A percentile compares a stretch with the other conserved stretches of the same genome.
phyloP scores from a whole-genome alignment of 2,797 vertebrate species.

The Hydrophis major region DNA sequence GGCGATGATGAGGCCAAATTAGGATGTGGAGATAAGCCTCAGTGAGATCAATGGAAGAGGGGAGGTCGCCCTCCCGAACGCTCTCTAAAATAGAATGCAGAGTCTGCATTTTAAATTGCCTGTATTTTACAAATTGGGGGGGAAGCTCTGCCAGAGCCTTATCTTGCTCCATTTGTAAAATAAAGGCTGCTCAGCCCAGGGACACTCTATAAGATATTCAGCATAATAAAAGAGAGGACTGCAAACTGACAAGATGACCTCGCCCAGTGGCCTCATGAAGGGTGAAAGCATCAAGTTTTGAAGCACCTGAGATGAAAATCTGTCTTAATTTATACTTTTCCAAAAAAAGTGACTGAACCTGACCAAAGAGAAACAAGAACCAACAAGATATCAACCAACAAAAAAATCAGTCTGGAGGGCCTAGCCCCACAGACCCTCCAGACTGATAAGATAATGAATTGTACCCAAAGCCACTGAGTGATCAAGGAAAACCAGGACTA shows the following conservation, averaged over 20 bases:
- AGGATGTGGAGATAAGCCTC: too few relatives aligned
- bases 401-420: too few relatives aligned
- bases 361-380: neutral
- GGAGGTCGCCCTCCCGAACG: too few relatives aligned
- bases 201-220: neutral
- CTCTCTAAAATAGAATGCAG: too few relatives aligned
- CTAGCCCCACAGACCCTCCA: neutral
- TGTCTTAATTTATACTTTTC: neutral
- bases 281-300: neutral
- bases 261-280: neutral
- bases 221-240: neutral
- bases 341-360: neutral
- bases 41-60: too few relatives aligned
- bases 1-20: too few relatives aligned
- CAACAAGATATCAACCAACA: neutral
- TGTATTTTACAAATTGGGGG: too few relatives aligned
- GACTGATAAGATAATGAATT: neutral
- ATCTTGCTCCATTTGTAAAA: too few relatives aligned
- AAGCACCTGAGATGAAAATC: neutral
- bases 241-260: neutral
- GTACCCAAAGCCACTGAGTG: neutral
- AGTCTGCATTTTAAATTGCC: too few relatives aligned
- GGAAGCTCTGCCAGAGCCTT: too few relatives aligned
- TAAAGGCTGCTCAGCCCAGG: neutral
- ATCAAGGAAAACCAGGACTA: neutral